These are phyloP conservation scores for Todiramphus chloris DNA, from an alignment of 2,113 vertebrate genomes.

Conservation along the genomic window DNA sequence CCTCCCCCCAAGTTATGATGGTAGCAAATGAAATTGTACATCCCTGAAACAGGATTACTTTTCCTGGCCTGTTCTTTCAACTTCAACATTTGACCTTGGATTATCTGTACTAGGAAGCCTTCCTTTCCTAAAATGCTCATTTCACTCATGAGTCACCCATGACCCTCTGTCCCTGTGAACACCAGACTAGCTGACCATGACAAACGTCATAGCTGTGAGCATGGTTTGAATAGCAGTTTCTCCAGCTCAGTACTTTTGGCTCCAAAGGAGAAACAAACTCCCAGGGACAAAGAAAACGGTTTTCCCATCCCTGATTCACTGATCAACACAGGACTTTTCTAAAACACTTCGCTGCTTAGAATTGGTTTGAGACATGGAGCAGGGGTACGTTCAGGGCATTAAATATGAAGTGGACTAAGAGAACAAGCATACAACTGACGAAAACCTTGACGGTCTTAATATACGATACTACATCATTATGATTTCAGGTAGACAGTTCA, in stretches of 20 bases:
- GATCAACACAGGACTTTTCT: not conserved
- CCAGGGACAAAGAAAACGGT: not conserved
- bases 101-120: not conserved
- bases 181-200: not conserved
- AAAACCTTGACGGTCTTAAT: not conserved
- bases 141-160: not conserved
- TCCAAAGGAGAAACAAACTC: not conserved
- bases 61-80: not conserved
- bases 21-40: not conserved
- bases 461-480: not conserved
- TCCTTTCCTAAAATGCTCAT: not conserved
- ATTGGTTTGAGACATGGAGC: not conserved
- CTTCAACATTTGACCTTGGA: not conserved
- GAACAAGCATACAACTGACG: not conserved
- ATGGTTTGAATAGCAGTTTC: not conserved
- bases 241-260: not conserved
- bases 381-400: not conserved
- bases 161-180: not conserved
- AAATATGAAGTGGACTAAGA: not conserved
- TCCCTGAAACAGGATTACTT: not conserved
- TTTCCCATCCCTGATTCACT: not conserved
- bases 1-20: not conserved
- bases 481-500: slow-evolving; percentile 2
- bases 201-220: not conserved
- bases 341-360: not conserved